Evolutionary conservation across 2,888 invertebrate species (phyloP).

Genomic region (Bugula neritina): DNA sequence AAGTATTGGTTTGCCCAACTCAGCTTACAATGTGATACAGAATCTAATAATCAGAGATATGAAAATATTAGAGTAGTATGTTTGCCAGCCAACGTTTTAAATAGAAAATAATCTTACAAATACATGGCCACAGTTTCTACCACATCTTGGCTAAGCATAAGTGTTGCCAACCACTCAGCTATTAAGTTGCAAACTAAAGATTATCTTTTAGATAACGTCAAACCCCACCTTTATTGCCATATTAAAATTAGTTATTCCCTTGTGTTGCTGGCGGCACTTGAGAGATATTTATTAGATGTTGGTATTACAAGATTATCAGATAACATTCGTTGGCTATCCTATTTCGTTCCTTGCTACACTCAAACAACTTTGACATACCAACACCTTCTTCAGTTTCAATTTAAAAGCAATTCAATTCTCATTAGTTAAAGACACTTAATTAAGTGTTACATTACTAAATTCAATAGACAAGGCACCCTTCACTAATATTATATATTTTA

Average conservation of each 20-base stretch:
- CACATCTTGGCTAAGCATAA: not conserved
- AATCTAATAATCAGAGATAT: constrained; percentile 26
- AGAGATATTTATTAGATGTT: not conserved
- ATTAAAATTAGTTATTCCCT: not conserved
- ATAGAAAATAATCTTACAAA: constrained; percentile 20
- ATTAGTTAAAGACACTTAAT: too few species aligned
- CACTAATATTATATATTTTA: too few species aligned
- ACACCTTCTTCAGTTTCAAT: too few species aligned
- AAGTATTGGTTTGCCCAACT: constrained; percentile 24
- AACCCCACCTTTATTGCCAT: constrained; percentile 17
- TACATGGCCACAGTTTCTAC: not conserved
- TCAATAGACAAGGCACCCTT: too few species aligned
- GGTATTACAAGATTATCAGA: too few species aligned
- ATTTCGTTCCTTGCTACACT: too few species aligned
- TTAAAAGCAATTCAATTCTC: too few species aligned
- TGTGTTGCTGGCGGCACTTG: not conserved
- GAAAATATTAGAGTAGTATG: constrained; percentile 20
- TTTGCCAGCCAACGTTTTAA: constrained; percentile 9
- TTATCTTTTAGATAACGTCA: constrained; percentile 19
- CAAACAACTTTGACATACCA: too few species aligned
- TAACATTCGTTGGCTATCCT: too few species aligned
- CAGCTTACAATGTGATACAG: constrained; percentile 18
- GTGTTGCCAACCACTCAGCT: constrained; percentile 13
- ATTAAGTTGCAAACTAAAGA: constrained; percentile 8
- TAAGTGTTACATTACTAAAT: too few species aligned